phyloP scores from a whole-genome alignment of 1,140 invertebrate species.

The Cecropterus lyciades region DNA sequence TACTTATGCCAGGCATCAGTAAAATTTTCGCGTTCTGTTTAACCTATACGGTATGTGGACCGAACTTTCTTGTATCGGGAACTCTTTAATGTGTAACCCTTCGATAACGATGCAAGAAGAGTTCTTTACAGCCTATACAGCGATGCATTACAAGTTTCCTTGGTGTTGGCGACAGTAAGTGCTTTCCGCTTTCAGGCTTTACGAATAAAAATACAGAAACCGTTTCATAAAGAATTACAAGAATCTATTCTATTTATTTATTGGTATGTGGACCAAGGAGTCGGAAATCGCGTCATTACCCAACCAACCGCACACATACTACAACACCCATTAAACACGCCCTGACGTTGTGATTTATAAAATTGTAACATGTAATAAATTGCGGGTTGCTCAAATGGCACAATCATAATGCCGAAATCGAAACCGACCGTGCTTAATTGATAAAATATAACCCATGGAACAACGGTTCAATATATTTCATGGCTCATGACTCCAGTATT shows the following conservation, averaged over 20 bases:
- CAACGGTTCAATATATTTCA: constrained; percentile 78
- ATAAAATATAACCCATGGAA: constrained; percentile 78
- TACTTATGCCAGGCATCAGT: too few species aligned
- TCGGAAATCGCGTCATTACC: constrained; percentile 21
- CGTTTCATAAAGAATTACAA: too few species aligned
- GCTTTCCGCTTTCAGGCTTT: too few species aligned
- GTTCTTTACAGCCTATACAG: too few species aligned
- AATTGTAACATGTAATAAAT: constrained; percentile 64
- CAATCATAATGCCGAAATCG: constrained; percentile 63
- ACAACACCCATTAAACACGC: constrained; percentile 46
- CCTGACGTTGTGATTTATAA: constrained; percentile 63
- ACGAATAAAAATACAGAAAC: too few species aligned
- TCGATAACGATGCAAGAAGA: too few species aligned
- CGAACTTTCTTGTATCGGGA: too few species aligned
- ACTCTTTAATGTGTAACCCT: too few species aligned
- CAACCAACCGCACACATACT: constrained; percentile 20
- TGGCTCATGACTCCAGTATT: constrained; percentile 63
- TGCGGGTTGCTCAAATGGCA: constrained; percentile 63
- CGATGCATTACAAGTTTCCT: too few species aligned
- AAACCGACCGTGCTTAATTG: constrained; percentile 75
- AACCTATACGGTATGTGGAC: too few species aligned
- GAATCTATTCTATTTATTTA: constrained; percentile 4
- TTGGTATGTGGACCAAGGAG: neutral
- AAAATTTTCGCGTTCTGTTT: too few species aligned
- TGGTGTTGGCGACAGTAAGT: too few species aligned